Base-by-base conservation (phyloP, 2,113 vertebrate species). In the Zosterops pallidus region DNA sequence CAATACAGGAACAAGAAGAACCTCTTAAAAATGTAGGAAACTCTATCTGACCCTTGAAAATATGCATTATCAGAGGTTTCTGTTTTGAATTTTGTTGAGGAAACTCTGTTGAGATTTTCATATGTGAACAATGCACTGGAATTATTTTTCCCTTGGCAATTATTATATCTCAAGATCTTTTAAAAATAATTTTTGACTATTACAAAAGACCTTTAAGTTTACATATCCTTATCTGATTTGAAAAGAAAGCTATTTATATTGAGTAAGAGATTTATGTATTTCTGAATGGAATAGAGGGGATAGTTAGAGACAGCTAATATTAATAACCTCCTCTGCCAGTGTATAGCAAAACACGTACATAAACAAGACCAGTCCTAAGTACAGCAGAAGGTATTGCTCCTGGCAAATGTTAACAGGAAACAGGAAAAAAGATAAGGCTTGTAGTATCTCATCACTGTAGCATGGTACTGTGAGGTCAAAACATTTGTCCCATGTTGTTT, bases 401-500 rank as follows among this genome's bases (percentile, higher is more conserved):
- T 90, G 86, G 72, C 68, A 94, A 90, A 67, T 0, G 0, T n/a
- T 91, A 81, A 35, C 60, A 83, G 60, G 41, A 33, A 72, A 90
- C 60, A 83, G 60, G 41, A 33, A 72, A 90, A 88, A 74, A 31
- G 52, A 50, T 75, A 94, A 64, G n/a, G 41, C 50, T 81, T 39
- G 46, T 28, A 59, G 50, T 39, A 69, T 91, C 78, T 91, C 69
- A 75, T 90, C 89, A 80, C 44, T 57, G 28, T 53, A 86, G 87
- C 75, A 64, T 28, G n/a, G 76, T 2, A 4, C 72, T 84, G 46
- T 55, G 56, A 92, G 91, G 87, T 96, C 88, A 95, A 83, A 95
- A 84, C 65, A 55, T 86, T 95, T 96, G 93, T 93, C 83, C 92
- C 56, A 15, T 62, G 87, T 84, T 93, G 55, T 90, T 93, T 92